Evolutionary conservation across 2,888 invertebrate species (phyloP).

Genomic region (Masnerella sp.): DNA sequence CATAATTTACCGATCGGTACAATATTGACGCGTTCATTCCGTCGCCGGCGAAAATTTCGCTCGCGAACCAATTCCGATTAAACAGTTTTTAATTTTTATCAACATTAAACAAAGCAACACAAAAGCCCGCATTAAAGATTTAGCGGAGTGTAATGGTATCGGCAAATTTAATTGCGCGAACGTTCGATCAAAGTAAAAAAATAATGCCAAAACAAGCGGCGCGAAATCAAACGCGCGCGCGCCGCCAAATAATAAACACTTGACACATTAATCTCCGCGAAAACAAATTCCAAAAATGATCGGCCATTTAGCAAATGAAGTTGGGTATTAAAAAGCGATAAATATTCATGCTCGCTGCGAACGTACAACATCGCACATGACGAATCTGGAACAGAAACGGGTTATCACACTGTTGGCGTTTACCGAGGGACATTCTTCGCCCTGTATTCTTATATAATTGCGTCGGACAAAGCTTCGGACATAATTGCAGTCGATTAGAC

Average conservation of each 20-base stretch:
- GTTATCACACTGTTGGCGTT: constrained; percentile 50
- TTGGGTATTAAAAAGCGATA: too few species aligned
- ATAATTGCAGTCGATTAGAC: constrained; percentile 49
- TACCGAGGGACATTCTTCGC: constrained; percentile 45
- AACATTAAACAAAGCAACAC: constrained; percentile 27
- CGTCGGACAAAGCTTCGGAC: constrained; percentile 38
- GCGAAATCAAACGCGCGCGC: not conserved
- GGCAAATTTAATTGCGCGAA: constrained; percentile 27
- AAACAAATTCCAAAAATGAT: constrained; percentile 7
- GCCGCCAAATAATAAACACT: constrained; percentile 4
- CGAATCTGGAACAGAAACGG: constrained; percentile 47
- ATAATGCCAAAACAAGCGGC: constrained; percentile 23
- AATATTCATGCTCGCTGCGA: too few species aligned
- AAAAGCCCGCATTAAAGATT: constrained; percentile 30
- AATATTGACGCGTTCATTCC: constrained; percentile 13
- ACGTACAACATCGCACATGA: too few species aligned
- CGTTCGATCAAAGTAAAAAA: constrained; percentile 23
- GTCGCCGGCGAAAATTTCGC: constrained; percentile 12
- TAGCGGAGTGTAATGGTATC: constrained; percentile 22
- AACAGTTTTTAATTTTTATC: constrained; percentile 39
- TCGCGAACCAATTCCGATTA: constrained; percentile 18
- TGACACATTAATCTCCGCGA: not conserved
- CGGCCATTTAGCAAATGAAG: too few species aligned
- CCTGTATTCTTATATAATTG: constrained; percentile 42
- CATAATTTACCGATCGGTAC: not conserved